These are phyloP conservation scores for Atta cephalotes DNA, from an alignment of 1,140 invertebrate genomes.

Conservation along the genomic window DNA sequence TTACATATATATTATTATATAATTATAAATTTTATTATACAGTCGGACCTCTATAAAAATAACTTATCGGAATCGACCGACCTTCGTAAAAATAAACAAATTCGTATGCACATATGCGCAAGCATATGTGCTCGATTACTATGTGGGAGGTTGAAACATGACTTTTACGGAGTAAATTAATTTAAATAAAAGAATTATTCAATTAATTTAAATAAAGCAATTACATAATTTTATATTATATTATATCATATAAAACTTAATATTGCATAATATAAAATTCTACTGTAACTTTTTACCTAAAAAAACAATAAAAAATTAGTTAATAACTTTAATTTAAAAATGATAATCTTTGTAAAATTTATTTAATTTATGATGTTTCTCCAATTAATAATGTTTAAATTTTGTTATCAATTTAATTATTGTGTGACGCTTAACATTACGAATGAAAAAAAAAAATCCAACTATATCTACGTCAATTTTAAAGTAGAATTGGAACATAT, in stretches of 20 bases:
- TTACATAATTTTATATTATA: constrained; percentile 1
- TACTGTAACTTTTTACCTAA: not conserved
- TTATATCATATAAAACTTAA: not conserved
- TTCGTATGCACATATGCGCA: no score
- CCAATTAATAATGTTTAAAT: not conserved
- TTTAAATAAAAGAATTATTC: no score
- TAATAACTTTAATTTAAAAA: not conserved
- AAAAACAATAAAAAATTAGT: not conserved
- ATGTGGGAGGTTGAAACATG: no score
- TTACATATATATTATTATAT: no score
- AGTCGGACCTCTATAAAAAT: no score
- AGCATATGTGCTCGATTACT: no score
- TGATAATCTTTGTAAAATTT: not conserved
- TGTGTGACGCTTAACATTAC: not conserved
- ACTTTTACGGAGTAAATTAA: no score
- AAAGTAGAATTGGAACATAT: constrained; percentile 6
- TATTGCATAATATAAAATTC: no score
- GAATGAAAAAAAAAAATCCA: not conserved
- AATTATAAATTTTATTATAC: not conserved
- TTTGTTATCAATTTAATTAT: constrained; percentile 3
- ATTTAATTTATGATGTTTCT: no score
- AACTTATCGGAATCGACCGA: no score
- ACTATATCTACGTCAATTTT: constrained; percentile 26
- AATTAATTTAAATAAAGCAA: no score
- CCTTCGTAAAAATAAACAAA: no score